A percentile compares a stretch with the other conserved stretches of the same genome.
phyloP scores from a whole-genome alignment of 2,797 vertebrate genomes.

The Anomalospiza imberbis region DNA sequence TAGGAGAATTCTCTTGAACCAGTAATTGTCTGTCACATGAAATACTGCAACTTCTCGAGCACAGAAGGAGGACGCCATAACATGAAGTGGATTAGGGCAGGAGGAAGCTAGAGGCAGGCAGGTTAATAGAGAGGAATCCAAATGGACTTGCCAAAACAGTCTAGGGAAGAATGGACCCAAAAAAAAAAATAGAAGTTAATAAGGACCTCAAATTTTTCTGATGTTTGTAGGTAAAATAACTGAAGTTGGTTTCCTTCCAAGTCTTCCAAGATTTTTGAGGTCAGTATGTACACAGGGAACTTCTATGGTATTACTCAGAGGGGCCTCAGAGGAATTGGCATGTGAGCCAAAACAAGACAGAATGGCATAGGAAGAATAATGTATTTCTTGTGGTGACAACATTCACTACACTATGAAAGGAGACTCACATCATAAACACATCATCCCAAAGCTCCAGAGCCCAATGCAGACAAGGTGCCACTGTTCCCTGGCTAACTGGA shows the following conservation, averaged over 20 bases:
- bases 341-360: neutral
- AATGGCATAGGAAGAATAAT: neutral
- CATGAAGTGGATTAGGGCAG: neutral
- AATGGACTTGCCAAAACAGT: neutral
- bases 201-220: neutral
- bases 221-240: neutral
- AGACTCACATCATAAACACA: neutral
- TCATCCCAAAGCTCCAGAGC: neutral
- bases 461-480: neutral
- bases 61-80: neutral
- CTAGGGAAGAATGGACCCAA: neutral
- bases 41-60: constrained; percentile 9
- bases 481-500: neutral
- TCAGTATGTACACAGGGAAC: neutral
- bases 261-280: neutral
- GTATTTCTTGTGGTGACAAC: neutral
- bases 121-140: neutral
- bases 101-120: neutral
- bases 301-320: neutral
- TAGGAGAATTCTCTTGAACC: constrained; percentile 16
- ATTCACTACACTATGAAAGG: neutral
- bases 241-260: neutral
- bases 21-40: constrained; percentile 56
- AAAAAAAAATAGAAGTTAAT: neutral
- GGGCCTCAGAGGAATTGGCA: neutral